Base-by-base conservation (phyloP, 2,888 invertebrate species). In the Agrotis clavis region DNA sequence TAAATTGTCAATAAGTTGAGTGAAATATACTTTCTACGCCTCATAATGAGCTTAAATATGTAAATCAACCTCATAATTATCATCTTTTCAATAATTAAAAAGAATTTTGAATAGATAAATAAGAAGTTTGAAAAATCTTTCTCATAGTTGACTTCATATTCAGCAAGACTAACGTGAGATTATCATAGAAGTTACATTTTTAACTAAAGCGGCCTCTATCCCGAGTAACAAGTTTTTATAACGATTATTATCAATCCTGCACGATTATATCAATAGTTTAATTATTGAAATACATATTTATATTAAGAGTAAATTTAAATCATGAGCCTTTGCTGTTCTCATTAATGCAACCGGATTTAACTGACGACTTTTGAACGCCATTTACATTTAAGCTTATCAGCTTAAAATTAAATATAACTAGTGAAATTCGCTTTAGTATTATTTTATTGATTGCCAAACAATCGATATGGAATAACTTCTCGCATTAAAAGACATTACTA, bases 141-240 rank as follows among this genome's bases (percentile, higher is more conserved):
- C 47, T 62, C 14, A 21, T 18, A 62, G 41, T 53, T 41, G 19
- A 16, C 41, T 51, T 71, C 71, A 51, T 60, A 48, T 47, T 79
- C 63, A 81, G 71, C 54, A 76, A 81, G 66, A 70, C 66, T 71
- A 45, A 18, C 47, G 61, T 67, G 54, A 48, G 69, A 54, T 35
- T 57, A 48, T 63, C 21, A 57, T 48, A 48, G 51, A 30, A 35
- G 21, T 54, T n/a, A 19, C 0, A 54, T 54, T 60, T 35, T 47
- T 16, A 57, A 35, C 11, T 6, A 48, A 35, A 51, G 1, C 48
- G 6, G 16, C n/a, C 25, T 74, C 60, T 5, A 41, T 11, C 18
- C 9, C 11, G 13, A 25, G 1, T n/a, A n/a, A n/a, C n/a, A n/a
- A n/a, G n/a, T n/a, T n/a, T n/a, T n/a, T n/a, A n/a, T n/a, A n/a